These are phyloP conservation scores for Drosophila kepulauana DNA, from an alignment of 1,140 invertebrate species.

Conservation along the genomic window DNA sequence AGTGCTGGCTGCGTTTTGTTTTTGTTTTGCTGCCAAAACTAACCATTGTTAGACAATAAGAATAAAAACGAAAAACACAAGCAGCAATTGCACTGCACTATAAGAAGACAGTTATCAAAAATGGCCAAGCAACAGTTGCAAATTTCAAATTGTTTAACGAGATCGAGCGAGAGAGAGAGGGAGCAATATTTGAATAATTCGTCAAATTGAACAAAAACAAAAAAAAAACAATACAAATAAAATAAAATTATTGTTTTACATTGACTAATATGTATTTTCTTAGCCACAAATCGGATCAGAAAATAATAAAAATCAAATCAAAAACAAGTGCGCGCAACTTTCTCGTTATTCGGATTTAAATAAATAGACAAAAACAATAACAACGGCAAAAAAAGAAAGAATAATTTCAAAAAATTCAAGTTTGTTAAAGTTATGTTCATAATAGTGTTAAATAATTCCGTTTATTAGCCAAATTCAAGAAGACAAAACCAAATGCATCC, in stretches of 20 bases:
- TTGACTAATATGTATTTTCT: slow-evolving; percentile 26
- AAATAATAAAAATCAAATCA: slow-evolving; percentile 18
- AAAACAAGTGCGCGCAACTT: slow-evolving; percentile 29
- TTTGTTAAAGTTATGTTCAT: slow-evolving; percentile 8
- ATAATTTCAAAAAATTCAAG: too few species aligned
- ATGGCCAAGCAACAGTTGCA: slow-evolving; percentile 56
- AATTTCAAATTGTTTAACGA: slow-evolving; percentile 5
- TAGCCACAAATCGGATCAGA: slow-evolving; percentile 20
- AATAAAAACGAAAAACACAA: slow-evolving; percentile 15
- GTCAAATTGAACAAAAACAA: slow-evolving; percentile 21
- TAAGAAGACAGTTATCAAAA: slow-evolving; percentile 43
- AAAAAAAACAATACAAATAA: not conserved
- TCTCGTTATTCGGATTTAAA: slow-evolving; percentile 37
- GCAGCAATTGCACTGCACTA: slow-evolving; percentile 17
- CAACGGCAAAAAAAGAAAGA: too few species aligned
- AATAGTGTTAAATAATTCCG: slow-evolving; percentile 36
- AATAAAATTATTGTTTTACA: slow-evolving; percentile 28
- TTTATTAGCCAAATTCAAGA: slow-evolving; percentile 45
- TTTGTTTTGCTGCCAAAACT: slow-evolving; percentile 70
- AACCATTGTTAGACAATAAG: slow-evolving; percentile 27
- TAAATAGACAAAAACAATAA: slow-evolving; percentile 11
- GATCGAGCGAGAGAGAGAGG: not conserved
- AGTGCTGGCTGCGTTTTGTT: slow-evolving; percentile 60
- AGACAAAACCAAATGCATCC: slow-evolving; percentile 26
- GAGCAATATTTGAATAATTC: slow-evolving; percentile 31